Evolutionary conservation across 2,113 vertebrate genomes (phyloP).

Genomic region (Ceratotherium simum): DNA sequence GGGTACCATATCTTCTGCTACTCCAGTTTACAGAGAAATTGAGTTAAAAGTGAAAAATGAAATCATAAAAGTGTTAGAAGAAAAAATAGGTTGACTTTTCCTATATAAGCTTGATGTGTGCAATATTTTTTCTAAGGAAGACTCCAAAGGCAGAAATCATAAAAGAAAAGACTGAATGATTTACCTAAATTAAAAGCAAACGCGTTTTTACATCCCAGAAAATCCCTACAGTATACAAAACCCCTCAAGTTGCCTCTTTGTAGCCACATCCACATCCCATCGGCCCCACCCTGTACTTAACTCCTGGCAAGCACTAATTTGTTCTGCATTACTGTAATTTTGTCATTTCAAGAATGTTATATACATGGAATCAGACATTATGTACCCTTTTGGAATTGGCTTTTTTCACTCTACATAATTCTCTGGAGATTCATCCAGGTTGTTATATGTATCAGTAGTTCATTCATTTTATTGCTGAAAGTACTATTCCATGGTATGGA

Average conservation of each 20-base stretch:
- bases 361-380: neutral
- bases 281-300: neutral
- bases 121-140: constrained; percentile 6
- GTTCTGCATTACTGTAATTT: neutral
- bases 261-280: neutral
- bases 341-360: neutral
- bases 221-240: neutral
- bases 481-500: neutral
- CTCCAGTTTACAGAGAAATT: neutral
- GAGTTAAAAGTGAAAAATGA: neutral
- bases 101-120: neutral
- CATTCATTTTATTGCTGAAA: neutral
- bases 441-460: neutral
- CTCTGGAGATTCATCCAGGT: neutral
- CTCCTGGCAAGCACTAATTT: neutral
- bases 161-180: neutral
- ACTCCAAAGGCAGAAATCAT: neutral
- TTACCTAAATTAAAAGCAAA: constrained; percentile 45
- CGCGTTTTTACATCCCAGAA: neutral
- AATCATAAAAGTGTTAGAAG: neutral
- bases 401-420: neutral
- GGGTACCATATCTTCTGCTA: neutral
- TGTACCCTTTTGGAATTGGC: neutral
- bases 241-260: neutral
- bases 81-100: neutral